phyloP scores from a whole-genome alignment of 2,888 invertebrate genomes.

The Endomychus coccineus region DNA sequence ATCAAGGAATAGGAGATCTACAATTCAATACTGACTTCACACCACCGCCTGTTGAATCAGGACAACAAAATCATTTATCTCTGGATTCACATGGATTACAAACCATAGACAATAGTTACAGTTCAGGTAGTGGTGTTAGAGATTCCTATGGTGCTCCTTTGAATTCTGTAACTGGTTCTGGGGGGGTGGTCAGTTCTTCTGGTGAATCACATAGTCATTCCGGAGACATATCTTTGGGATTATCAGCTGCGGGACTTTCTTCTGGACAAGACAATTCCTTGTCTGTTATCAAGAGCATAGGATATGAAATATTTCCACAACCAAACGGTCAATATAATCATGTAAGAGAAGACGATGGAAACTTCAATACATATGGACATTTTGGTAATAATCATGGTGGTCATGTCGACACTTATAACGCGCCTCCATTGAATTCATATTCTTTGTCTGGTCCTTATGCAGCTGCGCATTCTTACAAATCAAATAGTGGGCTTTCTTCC shows the following conservation, averaged over 20 bases:
- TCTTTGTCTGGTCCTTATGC: conserved; percentile 39
- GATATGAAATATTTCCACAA: conserved; percentile 38
- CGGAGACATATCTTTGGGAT: conserved; percentile 26
- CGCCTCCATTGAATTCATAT: conserved; percentile 36
- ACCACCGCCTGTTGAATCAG: conserved; percentile 30
- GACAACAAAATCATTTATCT: conserved; percentile 19
- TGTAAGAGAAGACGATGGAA: conserved; percentile 14
- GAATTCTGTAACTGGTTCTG: conserved; percentile 42
- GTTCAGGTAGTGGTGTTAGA: conserved; percentile 33
- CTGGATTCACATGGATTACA: conserved; percentile 16
- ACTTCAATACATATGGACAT: conserved; percentile 9
- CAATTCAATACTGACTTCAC: conserved; percentile 36
- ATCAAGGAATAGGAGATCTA: conserved; percentile 38
- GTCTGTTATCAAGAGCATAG: conserved; percentile 43
- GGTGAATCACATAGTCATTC: conserved; percentile 30
- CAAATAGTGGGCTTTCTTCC: conserved; percentile 31
- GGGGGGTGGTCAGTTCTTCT: conserved; percentile 37
- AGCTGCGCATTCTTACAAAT: conserved; percentile 37
- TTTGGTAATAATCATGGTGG: conserved; percentile 10
- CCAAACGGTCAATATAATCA: conserved; percentile 21
- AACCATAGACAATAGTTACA: conserved; percentile 11
- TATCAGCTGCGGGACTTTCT: conserved; percentile 19
- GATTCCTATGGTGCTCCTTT: conserved; percentile 51
- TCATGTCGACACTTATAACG: conserved; percentile 30
- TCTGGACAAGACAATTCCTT: conserved; percentile 26